Evolutionary conservation across 1,140 invertebrate species (phyloP), one percentile per base, ranked within the genome.

Genomic region (Drosophila biarmipes): DNA sequence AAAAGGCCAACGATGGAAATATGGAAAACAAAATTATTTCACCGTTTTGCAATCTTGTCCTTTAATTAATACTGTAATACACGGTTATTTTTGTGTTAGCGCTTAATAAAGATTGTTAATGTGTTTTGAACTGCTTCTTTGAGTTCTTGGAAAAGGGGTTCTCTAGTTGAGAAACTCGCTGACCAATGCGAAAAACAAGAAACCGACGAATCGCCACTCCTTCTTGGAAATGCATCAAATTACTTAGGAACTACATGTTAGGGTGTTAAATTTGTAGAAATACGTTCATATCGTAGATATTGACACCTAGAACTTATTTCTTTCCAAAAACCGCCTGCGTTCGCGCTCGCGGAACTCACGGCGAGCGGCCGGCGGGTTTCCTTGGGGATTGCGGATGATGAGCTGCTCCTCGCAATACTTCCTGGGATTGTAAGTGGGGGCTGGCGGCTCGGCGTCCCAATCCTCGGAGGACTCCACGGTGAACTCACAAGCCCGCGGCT

Each of bases 381-480:
- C 79, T 4, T 68, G 57, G 0, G 55, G 27, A 58, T 55, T 59
- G 1, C 42, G 54, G 11, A 78, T 45, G 2, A 81, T 7, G 0
- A 14, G 29, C 6, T 63, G 42, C 0, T 8, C n/a, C 2, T 49
- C 43, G 17, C 71, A 73, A 52, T 81, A 49, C 0, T 0, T 14
- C 5, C 12, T 4, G 3, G 82, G 78, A 59, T 86, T 12, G 35
- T 87, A 86, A 0, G 63, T 64, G 0, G 43, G 2, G 4, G 19
- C 61, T 2, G 54, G 35, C 11, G 80, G 75, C 2, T 78, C 77
- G 8, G 40, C 42, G 12, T 86, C 81, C 81, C 81, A 86, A 37
- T 86, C 57, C 34, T 86, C 82, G 0, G 14, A 5, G 1, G 34
- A 14, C 3, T 58, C 43, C 2, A 63, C n/a, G 8, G 4, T 4